Conservation (phyloP, 2,888 invertebrate genomes). For the Amphipyra berbera region DNA sequence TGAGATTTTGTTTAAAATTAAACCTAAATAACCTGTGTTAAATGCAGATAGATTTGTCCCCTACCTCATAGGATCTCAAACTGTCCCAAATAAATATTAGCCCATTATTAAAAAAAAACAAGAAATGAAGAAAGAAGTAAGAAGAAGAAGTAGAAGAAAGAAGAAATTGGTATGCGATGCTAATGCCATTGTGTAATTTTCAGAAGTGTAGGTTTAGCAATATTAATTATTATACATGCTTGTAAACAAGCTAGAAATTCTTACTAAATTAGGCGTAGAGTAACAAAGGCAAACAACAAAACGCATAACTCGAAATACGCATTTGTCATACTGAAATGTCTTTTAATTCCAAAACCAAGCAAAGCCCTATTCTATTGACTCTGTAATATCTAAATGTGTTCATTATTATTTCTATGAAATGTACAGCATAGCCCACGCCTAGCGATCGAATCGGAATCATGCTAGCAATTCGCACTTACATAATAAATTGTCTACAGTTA, state of each 20-base stretch:
- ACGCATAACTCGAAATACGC: conserved; percentile 26
- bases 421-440: conserved; percentile 21
- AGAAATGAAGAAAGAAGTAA: no score
- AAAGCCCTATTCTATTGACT: conserved; percentile 28
- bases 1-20: no score
- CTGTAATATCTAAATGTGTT: conserved; percentile 32
- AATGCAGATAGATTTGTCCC: no score
- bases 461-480: conserved; percentile 31
- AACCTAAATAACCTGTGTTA: no score
- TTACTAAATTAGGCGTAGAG: conserved; percentile 12
- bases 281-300: conserved; percentile 15
- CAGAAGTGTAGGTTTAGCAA: no score
- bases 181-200: no score
- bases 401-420: conserved; percentile 39
- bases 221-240: no score
- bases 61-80: no score
- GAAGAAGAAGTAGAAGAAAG: no score
- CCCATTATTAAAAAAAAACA: no score
- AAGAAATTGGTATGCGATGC: no score
- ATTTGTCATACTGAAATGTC: conserved; percentile 38
- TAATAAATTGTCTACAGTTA: conserved; percentile 22
- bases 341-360: conserved; percentile 30
- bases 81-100: no score
- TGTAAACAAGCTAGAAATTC: not conserved
- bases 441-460: conserved; percentile 24